A percentile compares a stretch with the other conserved stretches of the same genome.
These are phyloP conservation scores for Suncus etruscus DNA, from an alignment of 2,113 vertebrate species.

Conservation along the genomic window DNA sequence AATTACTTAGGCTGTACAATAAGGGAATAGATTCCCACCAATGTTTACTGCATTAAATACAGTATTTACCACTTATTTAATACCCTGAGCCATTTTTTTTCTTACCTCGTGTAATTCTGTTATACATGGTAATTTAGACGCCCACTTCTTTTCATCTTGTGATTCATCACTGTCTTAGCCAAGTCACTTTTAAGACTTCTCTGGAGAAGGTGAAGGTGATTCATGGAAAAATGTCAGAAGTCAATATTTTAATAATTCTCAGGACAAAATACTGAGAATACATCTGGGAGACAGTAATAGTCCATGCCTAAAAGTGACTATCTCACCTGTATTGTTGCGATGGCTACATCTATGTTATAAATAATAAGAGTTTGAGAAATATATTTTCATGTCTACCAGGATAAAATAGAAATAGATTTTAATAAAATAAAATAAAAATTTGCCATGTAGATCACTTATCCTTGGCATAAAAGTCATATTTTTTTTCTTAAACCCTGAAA, in stretches of 20 bases:
- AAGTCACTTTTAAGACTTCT: too few relatives aligned
- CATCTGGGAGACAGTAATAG: background rate
- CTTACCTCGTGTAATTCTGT: background rate
- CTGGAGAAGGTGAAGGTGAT: too few relatives aligned
- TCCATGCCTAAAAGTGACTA: background rate
- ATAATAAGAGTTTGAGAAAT: background rate
- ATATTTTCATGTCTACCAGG: background rate
- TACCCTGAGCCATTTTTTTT: background rate
- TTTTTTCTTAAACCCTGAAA: too few relatives aligned
- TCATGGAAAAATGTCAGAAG: too few relatives aligned
- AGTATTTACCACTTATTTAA: background rate
- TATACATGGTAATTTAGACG: background rate
- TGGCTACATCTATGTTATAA: too few relatives aligned
- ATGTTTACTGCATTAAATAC: background rate
- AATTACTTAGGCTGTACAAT: too few relatives aligned
- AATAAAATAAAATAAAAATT: conserved; percentile 12
- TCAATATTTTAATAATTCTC: too few relatives aligned
- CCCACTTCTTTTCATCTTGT: too few relatives aligned
- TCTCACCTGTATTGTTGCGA: too few relatives aligned
- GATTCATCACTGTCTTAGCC: too few relatives aligned
- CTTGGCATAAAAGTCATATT: background rate
- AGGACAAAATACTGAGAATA: background rate
- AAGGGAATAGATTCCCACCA: background rate
- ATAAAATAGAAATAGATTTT: background rate
- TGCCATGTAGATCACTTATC: conserved; percentile 29